A percentile compares a stretch with the other conserved stretches of the same genome.
These are phyloP conservation scores for Tolypeutes matacus DNA, from an alignment of 2,797 vertebrate genomes.

Conservation along the genomic window DNA sequence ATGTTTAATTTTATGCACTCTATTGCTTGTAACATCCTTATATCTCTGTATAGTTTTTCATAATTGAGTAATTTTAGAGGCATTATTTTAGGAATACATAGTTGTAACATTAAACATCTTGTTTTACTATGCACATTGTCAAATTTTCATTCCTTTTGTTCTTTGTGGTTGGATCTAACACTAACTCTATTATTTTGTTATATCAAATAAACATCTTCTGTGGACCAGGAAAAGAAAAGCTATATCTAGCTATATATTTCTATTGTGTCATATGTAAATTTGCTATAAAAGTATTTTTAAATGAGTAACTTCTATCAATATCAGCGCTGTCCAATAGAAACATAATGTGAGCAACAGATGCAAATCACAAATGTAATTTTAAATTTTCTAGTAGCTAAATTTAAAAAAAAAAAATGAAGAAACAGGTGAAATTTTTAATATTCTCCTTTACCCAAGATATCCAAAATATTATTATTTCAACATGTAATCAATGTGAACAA, in stretches of 20 bases:
- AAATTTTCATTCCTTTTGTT: slow-evolving; percentile 86
- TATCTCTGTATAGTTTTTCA: slow-evolving; percentile 89
- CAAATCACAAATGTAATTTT: background rate
- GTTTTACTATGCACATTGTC: slow-evolving; percentile 86
- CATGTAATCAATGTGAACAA: background rate
- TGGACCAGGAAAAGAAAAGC: slow-evolving; percentile 84
- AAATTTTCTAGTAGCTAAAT: background rate
- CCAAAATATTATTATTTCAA: background rate
- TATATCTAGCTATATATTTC: slow-evolving; percentile 31
- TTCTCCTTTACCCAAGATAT: slow-evolving; percentile 36
- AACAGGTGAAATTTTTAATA: background rate
- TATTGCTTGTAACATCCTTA: slow-evolving; percentile 90
- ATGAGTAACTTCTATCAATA: background rate
- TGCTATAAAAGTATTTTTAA: background rate
- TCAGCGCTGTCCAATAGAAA: background rate
- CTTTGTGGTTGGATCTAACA: slow-evolving; percentile 89
- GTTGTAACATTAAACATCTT: slow-evolving; percentile 83
- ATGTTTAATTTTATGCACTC: slow-evolving; percentile 89
- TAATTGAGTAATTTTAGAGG: slow-evolving; percentile 85
- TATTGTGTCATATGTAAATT: background rate
- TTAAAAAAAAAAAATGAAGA: background rate
- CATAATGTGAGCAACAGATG: background rate
- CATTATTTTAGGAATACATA: slow-evolving; percentile 85
- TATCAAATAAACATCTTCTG: slow-evolving; percentile 89
- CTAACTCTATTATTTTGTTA: slow-evolving; percentile 90